phyloP scores from a whole-genome alignment of 2,113 vertebrate species.

The Progne subis region DNA sequence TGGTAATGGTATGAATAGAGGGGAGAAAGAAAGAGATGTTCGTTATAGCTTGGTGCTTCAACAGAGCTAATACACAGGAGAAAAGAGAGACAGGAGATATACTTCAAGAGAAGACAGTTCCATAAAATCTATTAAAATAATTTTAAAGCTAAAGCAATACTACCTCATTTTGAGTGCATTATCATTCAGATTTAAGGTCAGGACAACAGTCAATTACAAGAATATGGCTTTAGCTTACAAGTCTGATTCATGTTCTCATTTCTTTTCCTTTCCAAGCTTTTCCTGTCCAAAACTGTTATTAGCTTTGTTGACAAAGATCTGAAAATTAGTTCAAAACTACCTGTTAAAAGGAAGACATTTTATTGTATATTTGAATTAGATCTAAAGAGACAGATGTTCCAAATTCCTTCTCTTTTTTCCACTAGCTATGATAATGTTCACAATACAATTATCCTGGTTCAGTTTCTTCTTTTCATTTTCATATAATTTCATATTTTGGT shows the following conservation, averaged over 20 bases:
- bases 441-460: neutral
- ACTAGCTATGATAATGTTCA: neutral
- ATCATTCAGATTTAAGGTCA: neutral
- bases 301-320: neutral
- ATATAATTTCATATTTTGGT: neutral
- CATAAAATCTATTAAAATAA: slow-evolving; percentile 5
- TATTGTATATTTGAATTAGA: neutral
- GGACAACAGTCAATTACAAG: neutral
- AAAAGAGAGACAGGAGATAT: slow-evolving; percentile 32
- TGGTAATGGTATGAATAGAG: neutral
- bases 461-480: neutral
- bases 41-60: neutral
- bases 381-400: neutral
- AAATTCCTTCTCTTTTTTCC: neutral
- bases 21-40: neutral
- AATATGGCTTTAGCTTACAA: neutral
- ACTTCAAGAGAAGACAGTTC: neutral
- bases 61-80: neutral
- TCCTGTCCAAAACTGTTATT: neutral
- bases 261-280: neutral
- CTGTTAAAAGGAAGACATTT: neutral
- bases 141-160: slow-evolving; percentile 21
- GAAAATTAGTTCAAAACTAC: neutral
- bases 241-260: neutral
- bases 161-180: neutral